A percentile compares a stretch with the other conserved stretches of the same genome.
Evolutionary conservation across 2,113 vertebrate genomes (phyloP).

Genomic region (Desmodus rotundus): DNA sequence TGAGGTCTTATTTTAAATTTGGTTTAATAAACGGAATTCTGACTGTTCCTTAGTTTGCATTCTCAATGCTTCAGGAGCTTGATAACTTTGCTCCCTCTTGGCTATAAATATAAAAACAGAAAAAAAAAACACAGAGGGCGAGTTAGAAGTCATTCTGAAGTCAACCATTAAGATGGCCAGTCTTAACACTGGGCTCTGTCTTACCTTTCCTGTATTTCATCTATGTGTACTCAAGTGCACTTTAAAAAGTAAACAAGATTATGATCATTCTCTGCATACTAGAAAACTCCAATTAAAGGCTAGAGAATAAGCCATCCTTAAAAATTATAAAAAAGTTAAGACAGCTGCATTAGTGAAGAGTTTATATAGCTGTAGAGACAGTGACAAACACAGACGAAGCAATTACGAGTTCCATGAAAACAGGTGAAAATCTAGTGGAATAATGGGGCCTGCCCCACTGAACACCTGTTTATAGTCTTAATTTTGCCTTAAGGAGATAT

Average conservation of each 20-base stretch:
- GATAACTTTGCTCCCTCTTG: neutral
- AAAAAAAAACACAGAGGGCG: neutral
- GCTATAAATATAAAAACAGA: neutral
- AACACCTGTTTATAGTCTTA: slow-evolving; percentile 82
- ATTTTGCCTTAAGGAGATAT: slow-evolving; percentile 83
- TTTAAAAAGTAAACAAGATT: neutral
- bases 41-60: neutral
- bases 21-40: neutral
- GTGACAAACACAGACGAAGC: slow-evolving; percentile 45
- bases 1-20: neutral
- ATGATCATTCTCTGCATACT: neutral
- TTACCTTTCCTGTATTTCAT: neutral
- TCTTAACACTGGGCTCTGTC: neutral
- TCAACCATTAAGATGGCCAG: neutral
- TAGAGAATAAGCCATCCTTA: neutral
- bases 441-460: slow-evolving; percentile 66
- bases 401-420: slow-evolving; percentile 63
- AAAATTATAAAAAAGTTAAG: slow-evolving; percentile 40
- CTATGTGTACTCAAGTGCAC: neutral
- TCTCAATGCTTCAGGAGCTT: neutral
- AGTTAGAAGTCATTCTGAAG: neutral
- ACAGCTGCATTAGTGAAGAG: slow-evolving; percentile 33
- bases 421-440: slow-evolving; percentile 74
- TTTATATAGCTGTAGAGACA: neutral
- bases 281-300: neutral